Evolutionary conservation across 2,113 vertebrate species (phyloP).

Genomic region (Suricata suricatta): DNA sequence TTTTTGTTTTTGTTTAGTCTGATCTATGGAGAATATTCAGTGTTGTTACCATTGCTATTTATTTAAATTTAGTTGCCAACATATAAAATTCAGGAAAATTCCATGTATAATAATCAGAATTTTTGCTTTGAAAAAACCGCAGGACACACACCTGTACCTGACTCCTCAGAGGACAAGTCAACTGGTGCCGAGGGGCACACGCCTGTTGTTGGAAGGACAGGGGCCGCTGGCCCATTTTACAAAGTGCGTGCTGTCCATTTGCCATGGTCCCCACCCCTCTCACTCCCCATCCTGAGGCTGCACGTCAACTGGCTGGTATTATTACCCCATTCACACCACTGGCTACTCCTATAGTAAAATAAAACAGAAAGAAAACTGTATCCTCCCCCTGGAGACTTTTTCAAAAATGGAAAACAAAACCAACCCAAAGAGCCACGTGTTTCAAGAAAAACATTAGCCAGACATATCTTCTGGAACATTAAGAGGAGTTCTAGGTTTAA

Average conservation of each 20-base stretch:
- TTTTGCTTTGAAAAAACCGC: not conserved
- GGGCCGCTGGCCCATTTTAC: not conserved
- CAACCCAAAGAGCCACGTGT: not conserved
- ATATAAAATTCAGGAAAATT: not conserved
- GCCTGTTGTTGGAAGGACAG: not conserved
- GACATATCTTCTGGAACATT: not conserved
- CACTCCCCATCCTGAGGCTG: not conserved
- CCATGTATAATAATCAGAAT: not conserved
- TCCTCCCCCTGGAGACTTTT: not conserved
- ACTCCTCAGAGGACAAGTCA: not conserved
- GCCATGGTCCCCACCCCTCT: not conserved
- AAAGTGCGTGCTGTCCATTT: fast-evolving
- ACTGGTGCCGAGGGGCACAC: not conserved
- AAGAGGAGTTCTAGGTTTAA: conserved; percentile 16
- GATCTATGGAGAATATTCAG: not conserved
- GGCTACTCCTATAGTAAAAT: not conserved
- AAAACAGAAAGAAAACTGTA: not conserved
- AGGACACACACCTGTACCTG: not conserved
- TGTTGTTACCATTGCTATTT: not conserved
- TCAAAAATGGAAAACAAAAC: not conserved
- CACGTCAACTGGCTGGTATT: not conserved
- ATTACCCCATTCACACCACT: not conserved
- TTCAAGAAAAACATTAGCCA: conserved; percentile 29
- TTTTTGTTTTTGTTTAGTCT: not conserved
- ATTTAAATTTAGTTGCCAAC: not conserved